These are phyloP conservation scores for Ceraclea dissimilis DNA, from an alignment of 2,888 invertebrate genomes.

Conservation along the genomic window DNA sequence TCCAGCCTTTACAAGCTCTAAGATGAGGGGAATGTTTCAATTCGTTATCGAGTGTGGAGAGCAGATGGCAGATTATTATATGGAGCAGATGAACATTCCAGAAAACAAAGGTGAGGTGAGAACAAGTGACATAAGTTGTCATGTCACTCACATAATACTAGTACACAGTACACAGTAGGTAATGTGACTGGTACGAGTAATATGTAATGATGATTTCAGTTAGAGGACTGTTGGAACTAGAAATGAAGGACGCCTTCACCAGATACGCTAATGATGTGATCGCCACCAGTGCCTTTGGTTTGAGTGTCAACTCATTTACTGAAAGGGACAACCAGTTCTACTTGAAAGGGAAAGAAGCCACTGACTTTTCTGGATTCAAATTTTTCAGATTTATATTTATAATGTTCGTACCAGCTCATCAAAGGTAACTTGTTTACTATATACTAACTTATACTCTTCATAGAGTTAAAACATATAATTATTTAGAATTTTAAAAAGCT, in stretches of 20 bases:
- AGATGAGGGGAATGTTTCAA: conserved; percentile 40
- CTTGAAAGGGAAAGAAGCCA: conserved; percentile 40
- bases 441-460: too few relatives aligned
- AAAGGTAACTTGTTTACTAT: too few relatives aligned
- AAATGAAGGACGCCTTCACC: conserved; percentile 39
- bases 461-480: too few relatives aligned
- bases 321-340: conserved; percentile 49
- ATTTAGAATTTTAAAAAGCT: too few relatives aligned
- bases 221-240: conserved; percentile 30
- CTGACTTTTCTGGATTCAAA: conserved; percentile 33
- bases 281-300: conserved; percentile 45
- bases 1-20: conserved; percentile 29
- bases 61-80: conserved; percentile 34
- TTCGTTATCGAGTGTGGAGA: conserved; percentile 40
- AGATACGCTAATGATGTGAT: conserved; percentile 48
- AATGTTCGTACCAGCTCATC: too few relatives aligned
- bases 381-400: conserved; percentile 20
- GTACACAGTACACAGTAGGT: too few relatives aligned
- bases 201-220: too few relatives aligned
- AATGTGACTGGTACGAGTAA: too few relatives aligned
- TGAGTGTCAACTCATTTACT: conserved; percentile 46
- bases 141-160: too few relatives aligned
- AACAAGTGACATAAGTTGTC: too few relatives aligned
- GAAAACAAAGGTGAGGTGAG: conserved; percentile 7
- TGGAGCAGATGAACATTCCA: conserved; percentile 14